Base-by-base conservation (phyloP, 2,888 invertebrate genomes). In the Isoperla grammatica region DNA sequence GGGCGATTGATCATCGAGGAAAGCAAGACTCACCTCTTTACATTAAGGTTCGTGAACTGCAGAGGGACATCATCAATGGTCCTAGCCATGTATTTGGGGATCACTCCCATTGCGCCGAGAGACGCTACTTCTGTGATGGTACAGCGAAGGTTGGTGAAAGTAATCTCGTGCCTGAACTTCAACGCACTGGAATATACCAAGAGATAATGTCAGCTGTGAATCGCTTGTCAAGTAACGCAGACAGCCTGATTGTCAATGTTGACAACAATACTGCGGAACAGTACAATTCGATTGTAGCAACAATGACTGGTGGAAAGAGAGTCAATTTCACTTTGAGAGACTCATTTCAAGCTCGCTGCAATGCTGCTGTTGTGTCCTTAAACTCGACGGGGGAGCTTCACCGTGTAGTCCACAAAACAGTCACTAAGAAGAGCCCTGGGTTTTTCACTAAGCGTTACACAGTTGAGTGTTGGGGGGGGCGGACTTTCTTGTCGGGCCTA, bases 1-100 rank as follows among this genome's bases (percentile, higher is more conserved):
- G 42, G 17, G 59, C 59, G 1, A 59, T 61, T 4, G 20, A 42
- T 1, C 56, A 50, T 23, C 22, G 53, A 11, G 59, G 49, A 22
- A 9, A 35, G 19, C 29, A 57, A 29, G 46, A 20, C 6, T 11
- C 17, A 11, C 17, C 53, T 13, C n/a, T 9, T 17, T 22, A 20
- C 15, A 45, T 46, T 12, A 12, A 17, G 11, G 39, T 60, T 1
- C 19, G 13, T 8, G 35, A 43, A n/a, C 48, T 60, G 12, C 29
- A 46, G n/a, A 17, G 20, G 11, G 57, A 53, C 15, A 43, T 57
- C 2, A 29, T 20, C 9, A 62, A 62, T 40, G 60, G 60, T 9
- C 57, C 60, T 29, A 55, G 60, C 20, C 62, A 60, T 42, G 55
- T 60, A 20, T 63, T 63, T 20, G 58, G 62, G 1, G 58, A 63